phyloP scores from a whole-genome alignment of 2,113 vertebrate genomes.

The Cnemophilus loriae region DNA sequence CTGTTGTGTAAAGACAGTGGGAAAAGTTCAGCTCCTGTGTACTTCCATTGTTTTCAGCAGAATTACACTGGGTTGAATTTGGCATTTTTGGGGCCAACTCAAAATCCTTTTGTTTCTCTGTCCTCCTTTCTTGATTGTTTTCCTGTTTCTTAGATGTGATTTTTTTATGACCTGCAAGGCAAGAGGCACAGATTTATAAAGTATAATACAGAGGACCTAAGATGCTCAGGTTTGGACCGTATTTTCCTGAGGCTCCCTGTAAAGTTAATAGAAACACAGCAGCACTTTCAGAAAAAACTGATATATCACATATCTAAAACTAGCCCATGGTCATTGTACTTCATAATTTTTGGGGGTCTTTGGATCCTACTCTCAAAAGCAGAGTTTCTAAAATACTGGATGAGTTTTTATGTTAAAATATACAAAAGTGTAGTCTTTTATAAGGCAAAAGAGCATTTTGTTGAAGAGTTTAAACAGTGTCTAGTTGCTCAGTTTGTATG shows the following conservation, averaged over 20 bases:
- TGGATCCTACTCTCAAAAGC: not conserved
- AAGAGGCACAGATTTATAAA: not conserved
- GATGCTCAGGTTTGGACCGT: not conserved
- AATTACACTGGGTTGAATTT: not conserved
- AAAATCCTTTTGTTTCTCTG: not conserved
- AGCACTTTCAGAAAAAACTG: not conserved
- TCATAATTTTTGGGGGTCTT: not conserved
- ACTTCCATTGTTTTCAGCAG: not conserved
- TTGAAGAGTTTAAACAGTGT: not conserved
- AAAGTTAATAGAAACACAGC: not conserved
- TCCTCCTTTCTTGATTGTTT: not conserved
- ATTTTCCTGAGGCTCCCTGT: not conserved
- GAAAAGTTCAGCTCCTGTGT: conserved; percentile 13
- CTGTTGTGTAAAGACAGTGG: not conserved
- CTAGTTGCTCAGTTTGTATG: not conserved
- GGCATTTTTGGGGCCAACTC: not conserved
- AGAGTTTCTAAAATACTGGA: not conserved
- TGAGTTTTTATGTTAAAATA: not conserved
- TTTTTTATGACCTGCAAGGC: not conserved
- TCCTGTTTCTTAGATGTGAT: not conserved
- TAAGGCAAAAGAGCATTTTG: not conserved
- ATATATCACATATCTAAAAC: not conserved
- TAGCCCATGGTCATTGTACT: not conserved
- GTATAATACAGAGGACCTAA: not conserved
- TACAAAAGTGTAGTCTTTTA: not conserved